These are phyloP conservation scores for Dicycla oo DNA, from an alignment of 2,888 invertebrate species.

Conservation along the genomic window DNA sequence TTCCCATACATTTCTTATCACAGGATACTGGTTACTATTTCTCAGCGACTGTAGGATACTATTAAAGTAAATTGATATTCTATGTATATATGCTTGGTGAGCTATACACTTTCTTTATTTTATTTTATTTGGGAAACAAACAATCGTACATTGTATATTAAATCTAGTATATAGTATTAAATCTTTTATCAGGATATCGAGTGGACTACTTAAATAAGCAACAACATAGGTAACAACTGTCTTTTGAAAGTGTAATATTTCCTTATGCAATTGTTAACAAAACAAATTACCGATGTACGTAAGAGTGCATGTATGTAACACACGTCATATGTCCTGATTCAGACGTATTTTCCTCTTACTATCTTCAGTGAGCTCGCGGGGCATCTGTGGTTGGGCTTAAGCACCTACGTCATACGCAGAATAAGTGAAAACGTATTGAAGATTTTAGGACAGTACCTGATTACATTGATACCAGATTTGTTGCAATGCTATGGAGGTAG, in stretches of 20 bases:
- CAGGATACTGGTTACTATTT: background rate
- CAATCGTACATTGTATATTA: no score
- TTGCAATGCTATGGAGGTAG: background rate
- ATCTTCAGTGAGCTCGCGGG: conserved; percentile 15
- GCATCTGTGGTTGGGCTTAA: conserved; percentile 25
- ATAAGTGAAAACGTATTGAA: background rate
- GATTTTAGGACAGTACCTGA: background rate
- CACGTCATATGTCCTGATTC: background rate
- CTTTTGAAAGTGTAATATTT: conserved; percentile 12
- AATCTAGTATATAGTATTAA: no score
- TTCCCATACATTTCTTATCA: background rate
- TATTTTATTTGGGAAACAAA: no score
- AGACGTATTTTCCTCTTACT: conserved; percentile 49
- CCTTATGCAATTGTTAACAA: background rate
- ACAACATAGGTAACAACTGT: no score
- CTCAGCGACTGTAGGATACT: no score
- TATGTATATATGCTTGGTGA: background rate
- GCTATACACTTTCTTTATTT: background rate
- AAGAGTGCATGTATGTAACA: conserved; percentile 15
- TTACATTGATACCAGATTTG: background rate
- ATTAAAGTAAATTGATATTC: conserved; percentile 5
- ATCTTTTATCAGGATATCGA: background rate
- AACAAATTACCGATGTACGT: conserved; percentile 6
- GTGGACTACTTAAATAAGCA: background rate
- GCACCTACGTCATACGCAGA: conserved; percentile 10